Percentiles rank a stretch among this genome's conserved stretches.
phyloP scores from a whole-genome alignment of 2,888 invertebrate genomes.

The Scrobipalpa atriplicella region DNA sequence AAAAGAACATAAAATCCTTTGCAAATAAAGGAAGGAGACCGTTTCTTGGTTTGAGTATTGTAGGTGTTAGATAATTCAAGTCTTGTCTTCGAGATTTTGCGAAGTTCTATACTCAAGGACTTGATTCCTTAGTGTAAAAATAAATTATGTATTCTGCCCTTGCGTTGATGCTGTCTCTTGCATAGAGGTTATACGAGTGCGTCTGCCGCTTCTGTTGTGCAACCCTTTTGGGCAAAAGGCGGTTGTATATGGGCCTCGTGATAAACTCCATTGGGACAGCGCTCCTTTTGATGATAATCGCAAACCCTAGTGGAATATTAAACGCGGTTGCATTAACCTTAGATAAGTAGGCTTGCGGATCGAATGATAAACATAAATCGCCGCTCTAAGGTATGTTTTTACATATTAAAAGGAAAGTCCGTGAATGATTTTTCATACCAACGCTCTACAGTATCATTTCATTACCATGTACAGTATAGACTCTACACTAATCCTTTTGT shows the following conservation, averaged over 20 bases:
- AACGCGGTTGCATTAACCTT: constrained; percentile 29
- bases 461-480: too few species aligned
- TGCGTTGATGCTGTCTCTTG: not conserved
- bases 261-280: constrained; percentile 54
- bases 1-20: too few species aligned
- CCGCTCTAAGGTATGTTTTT: too few species aligned
- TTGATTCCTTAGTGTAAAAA: not conserved
- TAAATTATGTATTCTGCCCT: not conserved
- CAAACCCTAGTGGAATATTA: constrained; percentile 36
- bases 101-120: too few species aligned
- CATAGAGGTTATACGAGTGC: constrained; percentile 45
- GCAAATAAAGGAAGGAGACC: too few species aligned
- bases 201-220: constrained; percentile 51
- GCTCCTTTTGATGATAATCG: constrained; percentile 38
- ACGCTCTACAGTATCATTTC: too few species aligned
- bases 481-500: too few species aligned
- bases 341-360: constrained; percentile 20
- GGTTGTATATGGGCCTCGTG: constrained; percentile 55
- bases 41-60: too few species aligned
- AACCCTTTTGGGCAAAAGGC: constrained; percentile 61
- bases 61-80: too few species aligned
- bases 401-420: too few species aligned
- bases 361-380: not conserved
- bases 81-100: too few species aligned
- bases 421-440: too few species aligned